Percentiles rank a stretch among this genome's conserved stretches.
These are phyloP conservation scores for Ciconia nigra DNA, from an alignment of 2,797 vertebrate species.

Conservation along the genomic window DNA sequence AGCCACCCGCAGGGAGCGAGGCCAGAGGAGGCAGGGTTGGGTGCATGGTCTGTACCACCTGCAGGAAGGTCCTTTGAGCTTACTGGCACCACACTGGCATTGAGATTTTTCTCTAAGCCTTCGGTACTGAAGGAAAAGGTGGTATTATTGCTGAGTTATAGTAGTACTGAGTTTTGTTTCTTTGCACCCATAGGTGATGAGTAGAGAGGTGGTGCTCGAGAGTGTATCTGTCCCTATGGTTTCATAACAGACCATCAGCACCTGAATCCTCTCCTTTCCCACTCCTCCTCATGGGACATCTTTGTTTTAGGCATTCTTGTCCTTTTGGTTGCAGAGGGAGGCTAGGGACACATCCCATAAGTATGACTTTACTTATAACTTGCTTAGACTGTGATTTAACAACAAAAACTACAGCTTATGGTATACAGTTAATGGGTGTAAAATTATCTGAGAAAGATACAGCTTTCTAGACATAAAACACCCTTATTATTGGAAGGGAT, in stretches of 20 bases:
- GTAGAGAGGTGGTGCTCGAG: neutral
- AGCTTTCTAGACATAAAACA: neutral
- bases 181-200: neutral
- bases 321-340: neutral
- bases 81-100: too few relatives aligned
- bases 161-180: neutral
- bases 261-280: neutral
- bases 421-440: neutral
- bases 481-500: neutral
- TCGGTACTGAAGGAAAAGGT: neutral
- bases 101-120: neutral
- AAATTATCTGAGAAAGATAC: neutral
- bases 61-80: neutral
- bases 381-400: neutral
- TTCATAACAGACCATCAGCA: neutral
- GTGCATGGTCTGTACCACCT: neutral
- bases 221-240: neutral
- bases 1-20: neutral
- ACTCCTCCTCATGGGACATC: fast-evolving
- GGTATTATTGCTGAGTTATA: neutral
- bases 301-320: neutral
- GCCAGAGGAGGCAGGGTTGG: neutral
- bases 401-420: neutral
- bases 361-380: neutral
- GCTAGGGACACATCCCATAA: neutral